Evolutionary conservation across 2,797 vertebrate species (phyloP).

Genomic region (Pipistrellus kuhlii): DNA sequence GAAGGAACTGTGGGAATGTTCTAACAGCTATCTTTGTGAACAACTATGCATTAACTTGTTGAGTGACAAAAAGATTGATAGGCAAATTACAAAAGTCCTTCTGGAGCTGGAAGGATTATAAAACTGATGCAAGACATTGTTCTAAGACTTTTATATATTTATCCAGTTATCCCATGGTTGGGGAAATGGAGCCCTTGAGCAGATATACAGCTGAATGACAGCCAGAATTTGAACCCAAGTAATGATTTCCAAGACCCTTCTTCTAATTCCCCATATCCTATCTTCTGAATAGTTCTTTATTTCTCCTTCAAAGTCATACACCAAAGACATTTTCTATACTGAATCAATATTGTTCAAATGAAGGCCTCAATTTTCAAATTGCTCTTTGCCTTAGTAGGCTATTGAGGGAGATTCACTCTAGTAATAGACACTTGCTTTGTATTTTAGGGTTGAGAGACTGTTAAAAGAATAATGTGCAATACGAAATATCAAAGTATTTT

Average conservation of each 20-base stretch:
- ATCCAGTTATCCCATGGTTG: not conserved
- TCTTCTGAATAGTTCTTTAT: conserved; percentile 16
- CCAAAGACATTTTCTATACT: not conserved
- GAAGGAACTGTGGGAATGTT: not conserved
- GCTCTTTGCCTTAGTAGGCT: conserved; percentile 37
- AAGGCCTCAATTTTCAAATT: conserved; percentile 68
- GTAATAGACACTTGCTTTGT: conserved; percentile 53
- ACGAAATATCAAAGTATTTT: conserved; percentile 42
- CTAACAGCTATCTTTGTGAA: not conserved
- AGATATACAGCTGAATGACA: not conserved
- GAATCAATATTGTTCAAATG: conserved; percentile 14
- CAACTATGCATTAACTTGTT: not conserved
- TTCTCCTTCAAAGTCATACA: not conserved
- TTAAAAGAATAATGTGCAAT: conserved; percentile 54
- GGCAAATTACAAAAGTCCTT: not conserved
- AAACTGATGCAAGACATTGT: not conserved
- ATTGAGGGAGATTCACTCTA: conserved; percentile 43
- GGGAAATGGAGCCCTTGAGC: not conserved
- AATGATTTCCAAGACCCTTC: not conserved
- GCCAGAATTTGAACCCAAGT: conserved; percentile 3
- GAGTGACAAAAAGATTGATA: too few species aligned
- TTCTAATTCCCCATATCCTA: not conserved
- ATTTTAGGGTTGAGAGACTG: not conserved
- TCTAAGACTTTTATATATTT: not conserved
- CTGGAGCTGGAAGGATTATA: not conserved